Conservation (phyloP, 1,140 invertebrate species). For the Doryteuthis pealeii region DNA sequence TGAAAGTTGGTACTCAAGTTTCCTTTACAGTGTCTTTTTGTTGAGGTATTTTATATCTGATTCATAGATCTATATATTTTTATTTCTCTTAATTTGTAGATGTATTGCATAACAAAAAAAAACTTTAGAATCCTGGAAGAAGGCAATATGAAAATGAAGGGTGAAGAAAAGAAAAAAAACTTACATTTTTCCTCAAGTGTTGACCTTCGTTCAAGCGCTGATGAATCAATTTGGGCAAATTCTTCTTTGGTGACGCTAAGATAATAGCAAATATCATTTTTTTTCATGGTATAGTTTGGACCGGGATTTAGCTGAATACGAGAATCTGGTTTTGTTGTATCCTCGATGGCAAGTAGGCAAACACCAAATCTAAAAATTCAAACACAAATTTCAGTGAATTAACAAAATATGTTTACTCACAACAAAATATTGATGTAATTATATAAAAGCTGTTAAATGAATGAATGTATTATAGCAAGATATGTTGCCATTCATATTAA, state of each 20-base stretch:
- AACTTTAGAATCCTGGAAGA: too few relatives aligned
- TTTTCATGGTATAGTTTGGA: constrained; percentile 91
- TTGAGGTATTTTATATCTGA: too few relatives aligned
- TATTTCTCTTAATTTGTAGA: too few relatives aligned
- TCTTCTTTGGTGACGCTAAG: constrained; percentile 89
- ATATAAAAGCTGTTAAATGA: too few relatives aligned
- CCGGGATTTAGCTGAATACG: constrained; percentile 93
- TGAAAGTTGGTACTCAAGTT: too few relatives aligned
- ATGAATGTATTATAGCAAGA: too few relatives aligned
- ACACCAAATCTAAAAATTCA: constrained; percentile 80
- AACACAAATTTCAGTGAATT: background rate
- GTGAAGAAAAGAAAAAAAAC: background rate
- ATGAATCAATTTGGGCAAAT: constrained; percentile 63
- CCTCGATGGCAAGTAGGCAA: constrained; percentile 86
- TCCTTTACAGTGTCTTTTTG: too few relatives aligned
- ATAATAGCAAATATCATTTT: constrained; percentile 90
- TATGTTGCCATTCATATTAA: too few relatives aligned
- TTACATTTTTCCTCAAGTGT: background rate
- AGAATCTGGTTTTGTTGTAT: constrained; percentile 79
- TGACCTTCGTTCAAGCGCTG: constrained; percentile 29
- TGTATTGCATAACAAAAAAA: too few relatives aligned
- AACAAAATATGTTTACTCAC: background rate
- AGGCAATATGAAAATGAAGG: too few relatives aligned
- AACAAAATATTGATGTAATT: too few relatives aligned
- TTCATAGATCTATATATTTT: too few relatives aligned